Percentiles rank a stretch among this genome's conserved stretches.
These are phyloP conservation scores for Nerophis ophidion DNA, from an alignment of 2,113 vertebrate species.

Conservation along the genomic window DNA sequence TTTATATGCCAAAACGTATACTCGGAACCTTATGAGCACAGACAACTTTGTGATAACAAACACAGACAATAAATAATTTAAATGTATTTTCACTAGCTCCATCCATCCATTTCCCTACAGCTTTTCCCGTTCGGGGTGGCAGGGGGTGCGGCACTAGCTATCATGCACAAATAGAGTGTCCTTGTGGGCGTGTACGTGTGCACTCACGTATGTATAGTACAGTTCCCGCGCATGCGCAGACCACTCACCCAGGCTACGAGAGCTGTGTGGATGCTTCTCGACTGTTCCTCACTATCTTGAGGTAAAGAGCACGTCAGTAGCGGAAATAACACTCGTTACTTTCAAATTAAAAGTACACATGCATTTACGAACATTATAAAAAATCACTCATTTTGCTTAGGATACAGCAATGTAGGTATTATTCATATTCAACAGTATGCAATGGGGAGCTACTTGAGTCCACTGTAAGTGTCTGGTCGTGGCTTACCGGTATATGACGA, in stretches of 20 bases:
- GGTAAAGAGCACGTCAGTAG: neutral
- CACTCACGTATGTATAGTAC: neutral
- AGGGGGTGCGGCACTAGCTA: neutral
- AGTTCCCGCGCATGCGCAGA: conserved; percentile 31
- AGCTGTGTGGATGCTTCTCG: conserved; percentile 44
- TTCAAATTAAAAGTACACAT: conserved; percentile 28
- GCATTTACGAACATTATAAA: neutral
- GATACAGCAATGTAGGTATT: neutral
- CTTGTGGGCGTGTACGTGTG: neutral
- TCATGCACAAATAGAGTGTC: neutral
- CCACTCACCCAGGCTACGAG: conserved; percentile 6
- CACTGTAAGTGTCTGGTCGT: neutral
- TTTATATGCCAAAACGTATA: no score
- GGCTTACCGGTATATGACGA: rapidly evolving
- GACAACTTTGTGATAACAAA: no score
- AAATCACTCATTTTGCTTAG: neutral
- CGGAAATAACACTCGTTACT: rapidly evolving
- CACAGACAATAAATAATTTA: neutral
- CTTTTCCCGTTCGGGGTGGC: no score
- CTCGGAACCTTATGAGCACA: no score
- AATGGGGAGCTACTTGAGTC: neutral
- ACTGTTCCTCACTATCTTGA: conserved; percentile 25
- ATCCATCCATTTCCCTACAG: no score
- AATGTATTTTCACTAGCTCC: no score
- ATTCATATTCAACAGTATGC: neutral